phyloP scores from a whole-genome alignment of 2,888 invertebrate genomes.

The Ptycholaimellus sp. region DNA sequence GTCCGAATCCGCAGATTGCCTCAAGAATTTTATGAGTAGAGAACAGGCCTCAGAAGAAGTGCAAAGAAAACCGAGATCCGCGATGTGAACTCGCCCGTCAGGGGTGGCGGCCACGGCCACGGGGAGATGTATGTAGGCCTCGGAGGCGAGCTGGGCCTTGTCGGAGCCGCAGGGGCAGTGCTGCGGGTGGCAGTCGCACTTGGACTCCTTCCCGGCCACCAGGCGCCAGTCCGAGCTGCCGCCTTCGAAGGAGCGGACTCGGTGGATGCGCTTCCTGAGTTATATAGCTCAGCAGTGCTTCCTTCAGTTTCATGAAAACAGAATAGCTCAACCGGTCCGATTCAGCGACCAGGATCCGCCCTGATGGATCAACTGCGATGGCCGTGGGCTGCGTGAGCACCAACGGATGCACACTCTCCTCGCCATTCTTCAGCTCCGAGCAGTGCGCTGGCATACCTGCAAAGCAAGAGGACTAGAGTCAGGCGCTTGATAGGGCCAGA shows the following conservation, averaged over 20 bases:
- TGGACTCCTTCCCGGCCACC: conserved; percentile 14
- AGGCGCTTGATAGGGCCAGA: too few relatives aligned
- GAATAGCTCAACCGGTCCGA: too few relatives aligned
- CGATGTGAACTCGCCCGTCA: conserved; percentile 77
- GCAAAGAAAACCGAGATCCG: conserved; percentile 44
- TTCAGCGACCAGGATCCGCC: conserved; percentile 73
- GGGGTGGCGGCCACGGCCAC: conserved; percentile 62
- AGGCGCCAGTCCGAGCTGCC: not conserved
- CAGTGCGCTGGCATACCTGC: too few relatives aligned
- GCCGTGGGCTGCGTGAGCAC: conserved; percentile 65
- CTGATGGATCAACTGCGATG: conserved; percentile 66
- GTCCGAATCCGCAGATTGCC: conserved; percentile 37
- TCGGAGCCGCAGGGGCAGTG: conserved; percentile 25
- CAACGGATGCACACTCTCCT: too few relatives aligned
- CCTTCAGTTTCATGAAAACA: too few relatives aligned
- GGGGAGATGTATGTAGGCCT: conserved; percentile 14
- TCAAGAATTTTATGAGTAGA: not conserved
- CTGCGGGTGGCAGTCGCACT: conserved; percentile 28
- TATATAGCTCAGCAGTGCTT: too few relatives aligned
- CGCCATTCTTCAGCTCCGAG: too few relatives aligned
- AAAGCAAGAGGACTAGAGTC: too few relatives aligned
- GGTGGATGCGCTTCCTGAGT: conserved; percentile 68
- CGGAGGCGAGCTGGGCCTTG: conserved; percentile 6
- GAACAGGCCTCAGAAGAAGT: not conserved
- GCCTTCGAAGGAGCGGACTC: conserved; percentile 25